These are phyloP conservation scores for Chelon auratus DNA, from an alignment of 2,797 vertebrate genomes.

Conservation along the genomic window DNA sequence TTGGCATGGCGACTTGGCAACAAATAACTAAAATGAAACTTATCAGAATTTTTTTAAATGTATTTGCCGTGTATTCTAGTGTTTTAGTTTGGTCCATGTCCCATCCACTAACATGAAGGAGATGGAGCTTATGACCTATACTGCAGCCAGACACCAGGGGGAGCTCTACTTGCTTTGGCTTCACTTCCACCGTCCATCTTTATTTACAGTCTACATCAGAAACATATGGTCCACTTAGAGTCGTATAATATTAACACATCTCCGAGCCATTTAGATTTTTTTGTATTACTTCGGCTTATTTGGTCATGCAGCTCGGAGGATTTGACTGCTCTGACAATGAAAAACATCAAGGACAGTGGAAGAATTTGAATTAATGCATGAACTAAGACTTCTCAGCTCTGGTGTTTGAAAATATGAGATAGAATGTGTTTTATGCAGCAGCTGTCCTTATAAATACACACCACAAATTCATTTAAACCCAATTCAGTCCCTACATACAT, in stretches of 20 bases:
- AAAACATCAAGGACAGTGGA: constrained; percentile 22
- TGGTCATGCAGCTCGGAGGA: constrained; percentile 17
- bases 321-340: constrained; percentile 25
- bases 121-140: too few relatives aligned
- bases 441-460: constrained; percentile 47
- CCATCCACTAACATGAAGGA: too few relatives aligned
- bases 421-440: constrained; percentile 25
- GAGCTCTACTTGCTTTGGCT: too few relatives aligned
- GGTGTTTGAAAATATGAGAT: constrained; percentile 30
- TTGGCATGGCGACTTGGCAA: too few relatives aligned
- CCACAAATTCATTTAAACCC: constrained; percentile 34
- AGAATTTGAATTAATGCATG: constrained; percentile 49
- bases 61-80: too few relatives aligned
- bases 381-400: constrained; percentile 21
- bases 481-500: constrained; percentile 42
- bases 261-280: constrained; percentile 12
- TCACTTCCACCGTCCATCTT: too few relatives aligned
- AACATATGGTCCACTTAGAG: constrained; percentile 14
- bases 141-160: too few relatives aligned
- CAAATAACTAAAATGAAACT: too few relatives aligned
- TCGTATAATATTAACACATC: constrained; percentile 26
- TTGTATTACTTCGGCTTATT: constrained; percentile 18
- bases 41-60: too few relatives aligned
- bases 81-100: too few relatives aligned
- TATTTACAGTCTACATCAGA: constrained; percentile 12